Evolutionary conservation across 2,113 vertebrate species (phyloP).

Genomic region (Neoarius graeffei): DNA sequence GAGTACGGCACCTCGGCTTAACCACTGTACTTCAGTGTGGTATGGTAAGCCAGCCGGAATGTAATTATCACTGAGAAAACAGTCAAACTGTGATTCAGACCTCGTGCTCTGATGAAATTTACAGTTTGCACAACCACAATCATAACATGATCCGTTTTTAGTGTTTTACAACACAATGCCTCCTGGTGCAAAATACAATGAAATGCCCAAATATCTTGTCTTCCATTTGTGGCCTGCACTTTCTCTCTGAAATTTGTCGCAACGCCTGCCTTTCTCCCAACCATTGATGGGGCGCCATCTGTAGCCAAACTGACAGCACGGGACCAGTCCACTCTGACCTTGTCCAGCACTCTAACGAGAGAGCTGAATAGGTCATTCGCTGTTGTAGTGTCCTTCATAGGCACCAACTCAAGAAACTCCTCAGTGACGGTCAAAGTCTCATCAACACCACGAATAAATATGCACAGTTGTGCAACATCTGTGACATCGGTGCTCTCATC

Average conservation of each 20-base stretch:
- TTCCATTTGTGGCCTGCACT: conserved; percentile 37
- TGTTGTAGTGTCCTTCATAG: conserved; percentile 29
- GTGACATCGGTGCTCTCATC: too few species aligned
- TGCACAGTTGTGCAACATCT: too few species aligned
- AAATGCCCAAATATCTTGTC: conserved; percentile 41
- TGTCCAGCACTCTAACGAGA: conserved; percentile 32
- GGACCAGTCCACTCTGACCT: conserved; percentile 32
- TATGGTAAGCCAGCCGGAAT: too few species aligned
- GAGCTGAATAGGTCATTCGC: conserved; percentile 28
- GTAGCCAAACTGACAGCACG: conserved; percentile 45
- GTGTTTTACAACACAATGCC: too few species aligned
- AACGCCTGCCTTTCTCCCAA: conserved; percentile 33
- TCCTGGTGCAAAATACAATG: conserved; percentile 23
- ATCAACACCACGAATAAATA: too few species aligned
- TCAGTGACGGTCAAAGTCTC: too few species aligned
- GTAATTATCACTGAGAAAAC: too few species aligned
- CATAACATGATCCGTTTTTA: too few species aligned
- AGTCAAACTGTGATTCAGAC: conserved; percentile 50
- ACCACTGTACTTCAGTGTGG: too few species aligned
- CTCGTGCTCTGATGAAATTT: too few species aligned
- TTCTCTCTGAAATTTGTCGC: conserved; percentile 37
- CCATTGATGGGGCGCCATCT: conserved; percentile 43
- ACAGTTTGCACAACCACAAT: too few species aligned
- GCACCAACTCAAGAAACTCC: conserved; percentile 39
- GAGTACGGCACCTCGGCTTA: too few species aligned